Evolutionary conservation across 2,888 invertebrate genomes (phyloP).

Genomic region (Eumacrocentrus americanus): DNA sequence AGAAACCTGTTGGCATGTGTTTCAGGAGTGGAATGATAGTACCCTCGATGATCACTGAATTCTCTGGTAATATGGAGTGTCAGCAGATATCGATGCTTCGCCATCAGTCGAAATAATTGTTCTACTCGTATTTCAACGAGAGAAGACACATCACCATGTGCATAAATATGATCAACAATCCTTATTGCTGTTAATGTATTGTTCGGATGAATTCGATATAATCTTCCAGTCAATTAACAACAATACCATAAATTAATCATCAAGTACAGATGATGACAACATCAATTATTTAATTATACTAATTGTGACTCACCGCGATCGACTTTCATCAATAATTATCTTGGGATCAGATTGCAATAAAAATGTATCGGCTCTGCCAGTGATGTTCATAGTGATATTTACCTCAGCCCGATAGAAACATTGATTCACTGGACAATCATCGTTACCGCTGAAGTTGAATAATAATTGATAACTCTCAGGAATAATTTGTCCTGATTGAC

Average conservation of each 20-base stretch:
- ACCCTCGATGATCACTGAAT: conserved; percentile 10
- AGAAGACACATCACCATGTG: conserved; percentile 3
- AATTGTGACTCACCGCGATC: conserved; percentile 9
- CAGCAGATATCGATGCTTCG: conserved; percentile 7
- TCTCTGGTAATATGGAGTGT: not conserved
- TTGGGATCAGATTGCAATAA: conserved; percentile 15
- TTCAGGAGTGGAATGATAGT: not conserved
- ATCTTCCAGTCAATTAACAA: not conserved
- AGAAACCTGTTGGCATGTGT: not conserved
- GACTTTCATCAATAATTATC: conserved; percentile 5
- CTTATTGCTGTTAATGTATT: not conserved
- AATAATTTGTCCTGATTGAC: not conserved
- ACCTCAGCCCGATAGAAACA: conserved; percentile 19
- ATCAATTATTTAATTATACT: not conserved
- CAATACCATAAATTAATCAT: not conserved
- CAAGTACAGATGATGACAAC: not conserved
- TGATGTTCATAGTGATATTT: conserved; percentile 7
- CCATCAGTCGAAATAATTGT: not conserved
- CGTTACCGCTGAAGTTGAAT: conserved; percentile 2
- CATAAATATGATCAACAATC: not conserved
- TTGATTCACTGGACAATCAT: conserved; percentile 5
- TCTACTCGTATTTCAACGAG: conserved; percentile 13
- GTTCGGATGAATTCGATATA: conserved; percentile 9
- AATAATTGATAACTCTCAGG: conserved; percentile 19
- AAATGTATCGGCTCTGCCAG: conserved; percentile 5